A percentile compares a stretch with the other conserved stretches of the same genome.
Evolutionary conservation across 1,140 invertebrate genomes (phyloP).

Genomic region (Lucilia cuprina): DNA sequence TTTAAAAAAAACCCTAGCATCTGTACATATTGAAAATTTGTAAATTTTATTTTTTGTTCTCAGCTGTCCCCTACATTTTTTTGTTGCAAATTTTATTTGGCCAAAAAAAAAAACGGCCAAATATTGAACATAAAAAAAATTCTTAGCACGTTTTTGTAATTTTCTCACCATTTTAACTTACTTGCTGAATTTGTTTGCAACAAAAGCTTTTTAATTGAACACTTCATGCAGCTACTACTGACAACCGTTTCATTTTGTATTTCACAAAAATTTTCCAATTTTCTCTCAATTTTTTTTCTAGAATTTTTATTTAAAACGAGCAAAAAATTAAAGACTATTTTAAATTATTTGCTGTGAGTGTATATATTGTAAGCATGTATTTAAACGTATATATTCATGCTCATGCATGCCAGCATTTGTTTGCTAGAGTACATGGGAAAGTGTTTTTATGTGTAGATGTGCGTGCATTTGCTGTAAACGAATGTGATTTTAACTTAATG

Average conservation of each 20-base stretch:
- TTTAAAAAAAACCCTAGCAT: too few species aligned
- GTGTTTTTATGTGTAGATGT: not conserved
- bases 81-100: too few species aligned
- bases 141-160: constrained; percentile 21
- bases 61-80: too few species aligned
- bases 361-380: not conserved
- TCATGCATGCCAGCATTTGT: too few species aligned
- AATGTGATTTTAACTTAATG: constrained; percentile 29
- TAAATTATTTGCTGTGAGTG: not conserved
- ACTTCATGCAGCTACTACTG: not conserved
- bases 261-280: not conserved
- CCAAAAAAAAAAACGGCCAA: too few species aligned
- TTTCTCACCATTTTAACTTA: constrained; percentile 26
- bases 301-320: not conserved
- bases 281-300: not conserved
- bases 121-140: constrained; percentile 38
- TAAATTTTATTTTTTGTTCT: too few species aligned
- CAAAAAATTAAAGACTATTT: not conserved
- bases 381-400: too few species aligned
- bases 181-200: not conserved
- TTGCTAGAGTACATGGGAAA: not conserved
- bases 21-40: too few species aligned
- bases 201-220: constrained; percentile 31
- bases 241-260: not conserved
- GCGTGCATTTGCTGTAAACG: not conserved